Evolutionary conservation across 2,113 vertebrate species (phyloP), one percentile per base, ranked within the genome.

Genomic region (Ia io): DNA sequence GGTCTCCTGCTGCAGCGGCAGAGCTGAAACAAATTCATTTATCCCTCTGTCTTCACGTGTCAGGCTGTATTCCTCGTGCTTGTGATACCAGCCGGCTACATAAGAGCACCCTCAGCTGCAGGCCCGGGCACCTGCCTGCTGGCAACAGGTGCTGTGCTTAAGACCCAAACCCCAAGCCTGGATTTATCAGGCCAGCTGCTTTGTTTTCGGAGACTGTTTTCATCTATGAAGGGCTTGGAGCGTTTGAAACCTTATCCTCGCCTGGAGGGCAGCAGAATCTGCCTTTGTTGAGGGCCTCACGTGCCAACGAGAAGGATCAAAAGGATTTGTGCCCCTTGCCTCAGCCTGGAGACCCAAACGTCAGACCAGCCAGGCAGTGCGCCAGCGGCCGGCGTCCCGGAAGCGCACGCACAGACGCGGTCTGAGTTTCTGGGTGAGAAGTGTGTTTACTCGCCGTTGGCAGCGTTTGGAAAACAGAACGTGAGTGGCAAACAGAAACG

Each of bases 111-210:
- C 56, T 28, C 95, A 96, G 92, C 84, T 93, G 93, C 49, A n/a
- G 56, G 42, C 37, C 37, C 16, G 14, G 16, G 35, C 61, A 32
- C 82, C 37, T 82, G 87, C 47, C 49, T 17, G 3, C 35, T 53
- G 30, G 40, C 16, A 83, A 97, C 96, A 97, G 97, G 93, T 96
- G 96, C 7, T 88, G 22, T 67, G 53, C 32, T 93, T 77, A 84
- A 90, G 90, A 79, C 69, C 42, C 69, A n/a, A 18, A 53, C 47
- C 83, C 47, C 59, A 42, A 91, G 89, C 25, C 61, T 93, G 91
- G 89, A 40, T 65, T 95, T 82, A 65, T 11, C 28, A 49, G 30
- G 61, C 2, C 95, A 85, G 85, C 78, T 97, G 95, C 44, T 84
- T 30, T 7, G 7, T 61, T 59, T 44, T 17, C 16, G 18, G 12